Base-by-base conservation (phyloP, 2,113 vertebrate species). In the Vulpes ferrilata region DNA sequence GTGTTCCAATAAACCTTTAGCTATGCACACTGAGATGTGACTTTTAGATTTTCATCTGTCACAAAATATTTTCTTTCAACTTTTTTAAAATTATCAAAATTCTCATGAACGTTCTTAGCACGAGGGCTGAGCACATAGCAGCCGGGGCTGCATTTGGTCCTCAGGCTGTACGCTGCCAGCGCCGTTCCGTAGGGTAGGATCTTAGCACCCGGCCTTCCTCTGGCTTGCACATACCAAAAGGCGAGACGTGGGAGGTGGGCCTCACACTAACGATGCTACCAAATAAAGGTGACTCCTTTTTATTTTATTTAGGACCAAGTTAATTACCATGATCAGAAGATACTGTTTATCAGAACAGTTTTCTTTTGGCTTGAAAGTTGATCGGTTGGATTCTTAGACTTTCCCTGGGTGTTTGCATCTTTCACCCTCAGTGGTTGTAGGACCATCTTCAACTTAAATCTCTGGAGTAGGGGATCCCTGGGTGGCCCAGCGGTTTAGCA, bases 1-100 rank as follows among this genome's bases (percentile, higher is more conserved):
- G 2, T 89, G 20, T 80, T 86, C 13, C 17, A 43, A n/a, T 73
- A 73, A 59, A 38, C 53, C 4, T 43, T 69, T 53, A 65, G 64
- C 73, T 71, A 59, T 35, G 20, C 25, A 53, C 57, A 76, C 12
- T 53, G 25, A 90, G 19, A 86, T 79, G 62, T 86, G 64, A 84
- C 80, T 95, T 90, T 92, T 62, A 62, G 59, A 15, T n/a, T 69
- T 81, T 91, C 1, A 73, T 8, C 17, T 94, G 19, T 59, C 48
- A 90, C 10, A 90, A 79, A 93, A 93, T 97, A 59, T 48, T 88
- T 62, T 87, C 7, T 90, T 90, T 87, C 73, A 48, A 64, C 60
- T 90, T 88, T 69, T 73, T n/a, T 32, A 6, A 32, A 67, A 43
- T 1, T 43, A 43, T 43, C 43, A 43, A 43, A 43, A 43, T 7